Percentiles rank a stretch among this genome's conserved stretches.
phyloP scores from a whole-genome alignment of 1,140 invertebrate species.

The Manduca sexta region DNA sequence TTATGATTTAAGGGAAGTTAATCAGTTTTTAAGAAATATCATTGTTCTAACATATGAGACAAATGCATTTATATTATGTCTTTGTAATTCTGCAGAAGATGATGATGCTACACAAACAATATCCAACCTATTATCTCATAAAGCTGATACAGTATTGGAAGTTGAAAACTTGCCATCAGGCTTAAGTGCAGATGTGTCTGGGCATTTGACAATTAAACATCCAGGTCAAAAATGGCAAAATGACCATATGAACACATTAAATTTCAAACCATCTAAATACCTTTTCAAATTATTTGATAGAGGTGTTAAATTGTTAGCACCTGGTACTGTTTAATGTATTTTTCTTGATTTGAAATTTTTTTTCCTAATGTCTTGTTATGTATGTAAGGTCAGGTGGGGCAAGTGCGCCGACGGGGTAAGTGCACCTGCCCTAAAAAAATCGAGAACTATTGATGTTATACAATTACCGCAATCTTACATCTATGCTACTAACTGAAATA shows the following conservation, averaged over 20 bases:
- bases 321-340: constrained; percentile 67
- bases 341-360: no score
- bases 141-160: constrained; percentile 76
- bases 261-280: constrained; percentile 65
- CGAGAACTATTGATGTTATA: no score
- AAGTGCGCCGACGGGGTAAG: no score
- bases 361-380: no score
- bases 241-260: constrained; percentile 44
- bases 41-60: constrained; percentile 39
- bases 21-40: constrained; percentile 72
- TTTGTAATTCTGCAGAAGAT: constrained; percentile 67
- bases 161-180: constrained; percentile 79
- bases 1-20: constrained; percentile 69
- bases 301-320: constrained; percentile 80
- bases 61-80: constrained; percentile 45
- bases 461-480: no score
- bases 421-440: no score
- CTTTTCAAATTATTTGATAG: constrained; percentile 82
- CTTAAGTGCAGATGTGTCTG: constrained; percentile 79
- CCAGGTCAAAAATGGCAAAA: constrained; percentile 55
- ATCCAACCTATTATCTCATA: constrained; percentile 75
- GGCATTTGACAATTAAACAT: constrained; percentile 75
- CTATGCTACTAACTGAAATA: no score
- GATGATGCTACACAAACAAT: constrained; percentile 73
- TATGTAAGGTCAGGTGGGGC: background rate